Percentiles rank a stretch among this genome's conserved stretches.
phyloP scores from a whole-genome alignment of 23 tunicate species.

The Botrylloides violaceus region DNA sequence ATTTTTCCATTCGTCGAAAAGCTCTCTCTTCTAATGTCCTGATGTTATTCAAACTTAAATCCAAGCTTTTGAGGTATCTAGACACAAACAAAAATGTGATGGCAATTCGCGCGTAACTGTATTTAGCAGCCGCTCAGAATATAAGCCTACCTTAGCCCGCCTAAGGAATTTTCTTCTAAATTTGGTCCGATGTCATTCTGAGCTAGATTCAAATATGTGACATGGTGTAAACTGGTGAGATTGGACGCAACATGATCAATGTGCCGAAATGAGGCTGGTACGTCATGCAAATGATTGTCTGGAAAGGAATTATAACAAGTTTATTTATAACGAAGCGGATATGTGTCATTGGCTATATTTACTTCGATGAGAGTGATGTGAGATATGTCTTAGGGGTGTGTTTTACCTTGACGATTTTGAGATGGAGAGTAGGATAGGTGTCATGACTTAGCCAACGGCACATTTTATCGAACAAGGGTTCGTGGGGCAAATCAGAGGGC shows the following conservation, averaged over 20 bases:
- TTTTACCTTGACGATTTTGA: too few species aligned
- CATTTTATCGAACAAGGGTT: too few species aligned
- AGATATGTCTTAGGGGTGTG: too few species aligned
- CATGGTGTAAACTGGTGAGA: conserved; percentile 19
- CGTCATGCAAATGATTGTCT: conserved; percentile 44
- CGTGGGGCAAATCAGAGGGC: too few species aligned
- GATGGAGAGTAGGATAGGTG: too few species aligned
- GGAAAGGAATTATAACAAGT: too few species aligned
- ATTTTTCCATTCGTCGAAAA: neutral
- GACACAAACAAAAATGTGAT: neutral
- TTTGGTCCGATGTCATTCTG: conserved; percentile 34
- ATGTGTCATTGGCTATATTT: too few species aligned
- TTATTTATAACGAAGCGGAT: too few species aligned
- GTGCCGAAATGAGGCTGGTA: conserved; percentile 36
- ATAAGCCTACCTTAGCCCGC: conserved; percentile 36
- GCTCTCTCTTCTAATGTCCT: conserved; percentile 6
- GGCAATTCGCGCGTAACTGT: neutral
- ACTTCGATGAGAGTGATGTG: too few species aligned
- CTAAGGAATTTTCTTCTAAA: conserved; percentile 27
- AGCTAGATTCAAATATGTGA: conserved; percentile 24
- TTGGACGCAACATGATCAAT: conserved; percentile 12
- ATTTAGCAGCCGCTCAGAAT: too few species aligned
- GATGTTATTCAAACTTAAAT: conserved; percentile 2
- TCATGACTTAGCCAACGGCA: too few species aligned
- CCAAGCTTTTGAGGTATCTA: neutral